Percentiles rank a stretch among this genome's conserved stretches.
These are phyloP conservation scores for Sebastes matsubarae DNA, from an alignment of 2,797 vertebrate genomes.

Conservation along the genomic window DNA sequence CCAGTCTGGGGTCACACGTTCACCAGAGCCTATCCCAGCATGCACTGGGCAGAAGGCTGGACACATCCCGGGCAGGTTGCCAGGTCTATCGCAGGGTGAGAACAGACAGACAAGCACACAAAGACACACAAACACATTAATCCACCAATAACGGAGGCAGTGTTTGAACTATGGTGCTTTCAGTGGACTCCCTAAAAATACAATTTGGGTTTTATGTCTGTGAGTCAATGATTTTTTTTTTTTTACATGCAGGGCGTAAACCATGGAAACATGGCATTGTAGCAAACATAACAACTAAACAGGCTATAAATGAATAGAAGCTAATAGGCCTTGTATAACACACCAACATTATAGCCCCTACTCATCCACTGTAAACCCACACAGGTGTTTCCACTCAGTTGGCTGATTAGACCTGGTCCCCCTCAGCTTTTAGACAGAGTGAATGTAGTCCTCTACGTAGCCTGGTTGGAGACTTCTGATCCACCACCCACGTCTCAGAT, in stretches of 20 bases:
- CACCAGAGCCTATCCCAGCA: constrained; percentile 24
- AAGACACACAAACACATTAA: constrained; percentile 1
- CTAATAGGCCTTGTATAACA: neutral
- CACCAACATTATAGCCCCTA: neutral
- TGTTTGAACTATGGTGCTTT: constrained; percentile 17
- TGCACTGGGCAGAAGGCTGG: constrained; percentile 15
- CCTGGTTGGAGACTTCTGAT: neutral
- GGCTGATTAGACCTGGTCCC: neutral
- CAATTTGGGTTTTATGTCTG: neutral
- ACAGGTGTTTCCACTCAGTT: constrained; percentile 15
- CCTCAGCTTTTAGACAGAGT: neutral
- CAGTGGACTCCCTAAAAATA: neutral
- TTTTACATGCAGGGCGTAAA: neutral
- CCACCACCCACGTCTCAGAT: neutral
- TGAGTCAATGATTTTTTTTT: neutral
- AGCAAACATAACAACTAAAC: neutral
- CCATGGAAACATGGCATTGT: neutral
- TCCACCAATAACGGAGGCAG: neutral
- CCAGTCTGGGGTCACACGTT: neutral
- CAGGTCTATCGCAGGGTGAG: constrained; percentile 25
- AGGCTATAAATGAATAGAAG: neutral
- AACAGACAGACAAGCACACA: constrained; percentile 27
- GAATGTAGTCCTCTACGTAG: neutral
- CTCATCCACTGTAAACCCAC: neutral
- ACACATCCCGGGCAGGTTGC: constrained; percentile 31